Percentiles rank a stretch among this genome's conserved stretches.
Conservation (phyloP, 2,113 vertebrate species). For the Nanger granti region DNA sequence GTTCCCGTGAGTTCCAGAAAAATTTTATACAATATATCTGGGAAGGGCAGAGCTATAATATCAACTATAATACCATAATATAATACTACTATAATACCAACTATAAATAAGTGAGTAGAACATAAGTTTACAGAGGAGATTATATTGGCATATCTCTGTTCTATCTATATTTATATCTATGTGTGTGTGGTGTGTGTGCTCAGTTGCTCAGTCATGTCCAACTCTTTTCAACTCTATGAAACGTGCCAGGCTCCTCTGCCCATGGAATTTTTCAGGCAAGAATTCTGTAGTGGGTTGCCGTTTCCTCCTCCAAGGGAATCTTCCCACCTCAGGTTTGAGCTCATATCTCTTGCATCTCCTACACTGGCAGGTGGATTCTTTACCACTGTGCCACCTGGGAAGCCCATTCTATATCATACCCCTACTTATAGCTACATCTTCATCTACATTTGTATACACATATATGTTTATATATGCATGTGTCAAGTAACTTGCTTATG, state of each 20-base stretch:
- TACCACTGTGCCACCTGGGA: background rate
- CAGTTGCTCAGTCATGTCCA: background rate
- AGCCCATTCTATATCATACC: background rate
- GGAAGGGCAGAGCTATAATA: background rate
- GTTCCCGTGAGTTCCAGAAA: background rate
- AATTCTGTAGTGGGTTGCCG: accelerated
- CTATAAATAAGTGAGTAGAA: background rate
- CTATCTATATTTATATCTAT: background rate
- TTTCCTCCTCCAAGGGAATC: background rate
- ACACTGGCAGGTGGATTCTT: background rate
- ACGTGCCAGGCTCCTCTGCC: background rate
- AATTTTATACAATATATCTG: background rate
- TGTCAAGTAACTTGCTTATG: background rate
- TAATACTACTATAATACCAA: background rate
- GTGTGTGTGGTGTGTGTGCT: background rate
- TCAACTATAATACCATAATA: background rate
- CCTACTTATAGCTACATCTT: background rate
- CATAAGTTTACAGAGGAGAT: background rate
- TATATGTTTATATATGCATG: background rate
- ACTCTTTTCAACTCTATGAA: background rate
- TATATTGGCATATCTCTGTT: background rate
- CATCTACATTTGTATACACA: background rate
- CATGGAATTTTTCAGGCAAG: background rate
- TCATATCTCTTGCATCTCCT: background rate
- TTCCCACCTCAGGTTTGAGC: background rate